Evolutionary conservation across 2,888 invertebrate species (phyloP).

Genomic region (Poecilobothrus nobilitatus): DNA sequence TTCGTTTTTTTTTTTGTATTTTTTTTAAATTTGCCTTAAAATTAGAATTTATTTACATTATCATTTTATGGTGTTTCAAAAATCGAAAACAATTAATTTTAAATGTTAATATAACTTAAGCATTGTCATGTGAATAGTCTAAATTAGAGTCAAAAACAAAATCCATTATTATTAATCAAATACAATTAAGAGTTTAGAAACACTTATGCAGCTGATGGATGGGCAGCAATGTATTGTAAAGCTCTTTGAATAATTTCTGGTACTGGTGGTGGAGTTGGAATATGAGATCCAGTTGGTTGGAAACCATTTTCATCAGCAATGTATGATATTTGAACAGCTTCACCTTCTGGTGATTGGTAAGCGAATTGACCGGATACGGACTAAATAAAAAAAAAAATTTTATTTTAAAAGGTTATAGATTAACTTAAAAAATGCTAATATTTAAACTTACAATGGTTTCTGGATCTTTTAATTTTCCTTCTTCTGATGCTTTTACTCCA

Average conservation of each 20-base stretch:
- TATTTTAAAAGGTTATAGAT: neutral
- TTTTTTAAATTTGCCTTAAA: too few relatives aligned
- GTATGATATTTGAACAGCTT: slow-evolving; percentile 43
- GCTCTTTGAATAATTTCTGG: slow-evolving; percentile 48
- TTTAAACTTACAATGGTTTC: slow-evolving; percentile 22
- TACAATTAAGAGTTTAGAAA: too few relatives aligned
- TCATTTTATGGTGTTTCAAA: too few relatives aligned
- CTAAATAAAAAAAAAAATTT: neutral
- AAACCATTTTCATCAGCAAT: slow-evolving; percentile 53
- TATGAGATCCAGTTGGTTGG: slow-evolving; percentile 44
- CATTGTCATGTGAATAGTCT: too few relatives aligned
- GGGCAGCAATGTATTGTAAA: slow-evolving; percentile 47
- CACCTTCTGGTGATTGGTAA: slow-evolving; percentile 34
- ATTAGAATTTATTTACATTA: too few relatives aligned
- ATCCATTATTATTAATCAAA: too few relatives aligned
- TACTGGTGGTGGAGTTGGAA: slow-evolving; percentile 48
- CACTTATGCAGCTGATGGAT: slow-evolving; percentile 31
- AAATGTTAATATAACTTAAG: too few relatives aligned
- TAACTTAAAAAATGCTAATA: neutral
- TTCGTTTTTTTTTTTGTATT: too few relatives aligned
- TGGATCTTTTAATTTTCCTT: slow-evolving; percentile 25
- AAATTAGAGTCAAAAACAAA: too few relatives aligned
- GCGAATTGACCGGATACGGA: neutral
- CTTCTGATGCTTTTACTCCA: slow-evolving; percentile 27
- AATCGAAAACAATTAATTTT: too few relatives aligned